Evolutionary conservation across 2,888 invertebrate species (phyloP).

Genomic region (Alloscopus bannaensis): DNA sequence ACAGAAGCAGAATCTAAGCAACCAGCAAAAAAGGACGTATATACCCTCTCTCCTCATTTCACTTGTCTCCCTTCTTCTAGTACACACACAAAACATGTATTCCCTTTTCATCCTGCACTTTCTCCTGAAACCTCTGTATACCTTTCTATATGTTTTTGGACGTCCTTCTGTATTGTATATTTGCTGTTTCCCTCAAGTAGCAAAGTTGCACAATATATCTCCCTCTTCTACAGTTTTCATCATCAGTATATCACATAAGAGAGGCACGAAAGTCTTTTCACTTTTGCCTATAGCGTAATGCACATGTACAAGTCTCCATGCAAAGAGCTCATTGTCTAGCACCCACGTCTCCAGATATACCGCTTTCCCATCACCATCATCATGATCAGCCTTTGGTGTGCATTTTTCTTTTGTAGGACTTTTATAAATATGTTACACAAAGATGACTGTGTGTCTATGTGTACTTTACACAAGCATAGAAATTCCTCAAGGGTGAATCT

Average conservation of each 20-base stretch:
- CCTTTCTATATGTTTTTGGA: conserved; percentile 4
- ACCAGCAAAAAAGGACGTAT: conserved; percentile 8
- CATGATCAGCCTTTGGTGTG: too few relatives aligned
- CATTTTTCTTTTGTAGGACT: too few relatives aligned
- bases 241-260: background rate
- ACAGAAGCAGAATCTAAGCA: conserved; percentile 13
- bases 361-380: too few relatives aligned
- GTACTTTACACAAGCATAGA: conserved; percentile 21
- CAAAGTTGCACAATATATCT: conserved; percentile 44
- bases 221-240: background rate
- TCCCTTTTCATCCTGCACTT: background rate
- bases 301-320: background rate
- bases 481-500: conserved; percentile 48
- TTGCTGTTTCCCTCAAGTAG: conserved; percentile 1
- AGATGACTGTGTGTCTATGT: background rate
- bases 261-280: background rate
- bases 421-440: too few relatives aligned
- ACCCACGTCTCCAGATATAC: conserved; percentile 24
- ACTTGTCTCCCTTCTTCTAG: background rate
- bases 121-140: background rate
- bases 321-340: conserved; percentile 35
- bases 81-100: too few relatives aligned
- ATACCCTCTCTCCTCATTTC: conserved; percentile 26
- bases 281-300: background rate
- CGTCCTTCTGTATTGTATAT: background rate